Evolutionary conservation across 1,140 invertebrate species (phyloP).

Genomic region (Oedothorax gibbosus): DNA sequence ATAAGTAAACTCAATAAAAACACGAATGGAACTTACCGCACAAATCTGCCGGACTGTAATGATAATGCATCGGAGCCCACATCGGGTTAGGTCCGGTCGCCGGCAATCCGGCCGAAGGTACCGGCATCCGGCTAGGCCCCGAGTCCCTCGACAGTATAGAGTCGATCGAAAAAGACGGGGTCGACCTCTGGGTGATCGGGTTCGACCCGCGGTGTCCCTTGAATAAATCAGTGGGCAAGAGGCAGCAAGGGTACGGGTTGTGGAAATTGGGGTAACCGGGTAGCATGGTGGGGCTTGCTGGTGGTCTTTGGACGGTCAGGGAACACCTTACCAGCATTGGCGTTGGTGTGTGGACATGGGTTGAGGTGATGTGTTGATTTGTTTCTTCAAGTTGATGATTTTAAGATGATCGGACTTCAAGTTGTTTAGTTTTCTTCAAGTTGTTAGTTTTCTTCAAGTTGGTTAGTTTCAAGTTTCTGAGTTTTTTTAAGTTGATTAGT

Average conservation of each 20-base stretch:
- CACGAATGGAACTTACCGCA: conserved; percentile 17
- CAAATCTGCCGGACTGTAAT: conserved; percentile 24
- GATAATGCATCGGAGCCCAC: conserved; percentile 24
- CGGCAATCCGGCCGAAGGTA: background rate
- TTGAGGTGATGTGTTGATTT: too few relatives aligned
- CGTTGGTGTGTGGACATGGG: too few relatives aligned
- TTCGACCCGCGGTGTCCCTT: background rate
- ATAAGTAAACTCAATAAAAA: background rate
- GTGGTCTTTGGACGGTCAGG: too few relatives aligned
- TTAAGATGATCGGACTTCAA: too few relatives aligned
- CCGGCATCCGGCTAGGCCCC: background rate
- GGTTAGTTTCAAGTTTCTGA: too few relatives aligned
- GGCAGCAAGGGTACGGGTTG: conserved; percentile 12
- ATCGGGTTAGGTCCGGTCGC: background rate
- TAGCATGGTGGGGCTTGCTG: background rate
- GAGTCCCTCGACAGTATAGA: conserved; percentile 22
- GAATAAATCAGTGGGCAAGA: background rate
- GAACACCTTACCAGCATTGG: too few relatives aligned
- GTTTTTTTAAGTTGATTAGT: too few relatives aligned
- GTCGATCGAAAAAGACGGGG: conserved; percentile 24
- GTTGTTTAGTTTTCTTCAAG: too few relatives aligned
- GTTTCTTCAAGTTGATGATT: too few relatives aligned
- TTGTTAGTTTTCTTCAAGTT: too few relatives aligned
- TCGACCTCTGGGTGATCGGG: background rate
- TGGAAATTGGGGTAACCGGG: background rate